A percentile compares a stretch with the other conserved stretches of the same genome.
These are phyloP conservation scores for Brachypodius melanocephalos DNA, from an alignment of 2,113 vertebrate genomes.

Conservation along the genomic window DNA sequence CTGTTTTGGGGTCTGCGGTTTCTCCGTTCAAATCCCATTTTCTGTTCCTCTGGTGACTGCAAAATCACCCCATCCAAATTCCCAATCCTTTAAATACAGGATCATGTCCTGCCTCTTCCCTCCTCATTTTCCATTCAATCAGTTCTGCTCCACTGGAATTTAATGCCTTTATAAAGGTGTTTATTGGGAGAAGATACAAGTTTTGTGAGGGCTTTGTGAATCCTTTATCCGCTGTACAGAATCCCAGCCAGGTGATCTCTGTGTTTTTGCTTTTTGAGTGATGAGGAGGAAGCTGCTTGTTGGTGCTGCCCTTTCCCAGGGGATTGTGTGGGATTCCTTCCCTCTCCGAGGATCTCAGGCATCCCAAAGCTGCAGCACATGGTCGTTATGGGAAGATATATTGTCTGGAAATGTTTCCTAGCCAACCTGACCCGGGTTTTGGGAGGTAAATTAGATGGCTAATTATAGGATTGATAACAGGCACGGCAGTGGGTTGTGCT, in stretches of 20 bases:
- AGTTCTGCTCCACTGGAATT: not conserved
- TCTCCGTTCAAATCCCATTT: not conserved
- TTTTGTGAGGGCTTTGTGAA: not conserved
- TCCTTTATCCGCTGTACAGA: not conserved
- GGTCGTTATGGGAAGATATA: not conserved
- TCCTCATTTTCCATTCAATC: not conserved
- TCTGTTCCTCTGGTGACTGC: not conserved
- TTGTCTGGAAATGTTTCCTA: not conserved
- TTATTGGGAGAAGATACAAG: fast-evolving
- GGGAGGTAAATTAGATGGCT: not conserved
- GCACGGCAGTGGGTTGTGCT: too few relatives aligned
- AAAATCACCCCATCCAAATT: not conserved
- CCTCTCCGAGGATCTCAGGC: not conserved
- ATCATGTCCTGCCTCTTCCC: not conserved
- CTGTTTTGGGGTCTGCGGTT: not conserved
- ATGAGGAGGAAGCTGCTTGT: not conserved
- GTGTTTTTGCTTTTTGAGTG: not conserved
- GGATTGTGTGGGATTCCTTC: not conserved
- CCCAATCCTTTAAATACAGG: not conserved
- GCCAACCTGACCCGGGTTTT: not conserved
- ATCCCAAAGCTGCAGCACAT: not conserved
- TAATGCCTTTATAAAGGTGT: too few relatives aligned
- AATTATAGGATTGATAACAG: not conserved
- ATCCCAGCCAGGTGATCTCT: not conserved
- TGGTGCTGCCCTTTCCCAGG: not conserved